These are phyloP conservation scores for Epirrhoe tristata DNA, from an alignment of 2,888 invertebrate genomes.

Conservation along the genomic window DNA sequence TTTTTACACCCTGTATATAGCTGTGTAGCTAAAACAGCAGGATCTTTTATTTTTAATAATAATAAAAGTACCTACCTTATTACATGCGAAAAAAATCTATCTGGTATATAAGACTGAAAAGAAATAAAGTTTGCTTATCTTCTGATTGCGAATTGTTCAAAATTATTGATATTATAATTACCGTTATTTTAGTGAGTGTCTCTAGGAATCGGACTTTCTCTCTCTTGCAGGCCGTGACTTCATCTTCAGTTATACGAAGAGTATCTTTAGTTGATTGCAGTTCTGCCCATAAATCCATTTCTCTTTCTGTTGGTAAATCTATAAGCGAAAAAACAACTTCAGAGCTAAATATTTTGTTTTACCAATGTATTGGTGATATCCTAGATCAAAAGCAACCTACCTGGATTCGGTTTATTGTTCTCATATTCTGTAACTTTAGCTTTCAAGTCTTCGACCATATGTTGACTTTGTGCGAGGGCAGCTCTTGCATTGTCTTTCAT, in stretches of 20 bases:
- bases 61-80: conserved; percentile 59
- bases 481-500: conserved; percentile 56
- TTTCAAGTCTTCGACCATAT: conserved; percentile 62
- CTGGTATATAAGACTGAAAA: conserved; percentile 73
- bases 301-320: conserved; percentile 76
- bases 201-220: conserved; percentile 79
- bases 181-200: conserved; percentile 74
- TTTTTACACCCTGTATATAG: too few relatives aligned
- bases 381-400: conserved; percentile 45
- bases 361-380: too few relatives aligned
- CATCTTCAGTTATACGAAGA: conserved; percentile 73
- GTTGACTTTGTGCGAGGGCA: conserved; percentile 57
- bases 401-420: conserved; percentile 67
- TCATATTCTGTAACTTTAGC: conserved; percentile 68
- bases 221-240: conserved; percentile 68
- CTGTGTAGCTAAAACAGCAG: too few relatives aligned
- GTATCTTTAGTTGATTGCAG: conserved; percentile 77
- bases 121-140: conserved; percentile 41
- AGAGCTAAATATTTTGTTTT: not conserved
- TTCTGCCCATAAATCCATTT: conserved; percentile 78
- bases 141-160: not conserved
- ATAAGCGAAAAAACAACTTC: conserved; percentile 32
- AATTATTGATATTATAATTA: conserved; percentile 48
- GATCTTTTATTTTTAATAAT: too few relatives aligned
- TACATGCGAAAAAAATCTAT: conserved; percentile 56